Evolutionary conservation across 1,140 invertebrate species (phyloP).

Genomic region (Adoxophyes honmai): DNA sequence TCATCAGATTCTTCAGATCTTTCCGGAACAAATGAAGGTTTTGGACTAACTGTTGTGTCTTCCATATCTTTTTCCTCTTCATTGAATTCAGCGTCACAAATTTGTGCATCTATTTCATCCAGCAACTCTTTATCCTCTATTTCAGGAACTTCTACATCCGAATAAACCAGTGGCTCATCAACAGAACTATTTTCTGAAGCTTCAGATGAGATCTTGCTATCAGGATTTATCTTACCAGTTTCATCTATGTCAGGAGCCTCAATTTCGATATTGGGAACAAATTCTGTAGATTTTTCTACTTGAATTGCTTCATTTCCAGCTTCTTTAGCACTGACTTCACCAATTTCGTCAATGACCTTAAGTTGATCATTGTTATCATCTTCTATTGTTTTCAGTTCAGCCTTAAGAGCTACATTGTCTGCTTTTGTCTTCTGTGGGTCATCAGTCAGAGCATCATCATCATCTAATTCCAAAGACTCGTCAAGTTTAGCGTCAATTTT

Average conservation of each 20-base stretch:
- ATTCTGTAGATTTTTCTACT: too few relatives aligned
- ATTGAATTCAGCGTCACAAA: not conserved
- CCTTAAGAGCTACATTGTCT: too few relatives aligned
- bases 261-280: not conserved
- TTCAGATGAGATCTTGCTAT: not conserved
- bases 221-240: not conserved
- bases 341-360: too few relatives aligned
- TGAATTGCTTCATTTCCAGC: too few relatives aligned
- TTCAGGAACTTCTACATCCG: conserved; percentile 1
- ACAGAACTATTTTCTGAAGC: not conserved
- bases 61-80: not conserved
- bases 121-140: conserved; percentile 1
- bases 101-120: conserved; percentile 8
- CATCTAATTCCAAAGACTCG: too few relatives aligned
- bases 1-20: not conserved
- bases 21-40: too few relatives aligned
- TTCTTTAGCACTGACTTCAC: too few relatives aligned
- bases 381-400: too few relatives aligned
- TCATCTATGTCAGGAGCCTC: not conserved
- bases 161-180: not conserved
- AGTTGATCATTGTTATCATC: too few relatives aligned
- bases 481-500: conserved; percentile 30
- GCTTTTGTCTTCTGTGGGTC: too few relatives aligned
- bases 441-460: too few relatives aligned
- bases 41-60: too few relatives aligned